phyloP scores from a whole-genome alignment of 2,797 vertebrate genomes.

The Chaetodon trifasciatus region DNA sequence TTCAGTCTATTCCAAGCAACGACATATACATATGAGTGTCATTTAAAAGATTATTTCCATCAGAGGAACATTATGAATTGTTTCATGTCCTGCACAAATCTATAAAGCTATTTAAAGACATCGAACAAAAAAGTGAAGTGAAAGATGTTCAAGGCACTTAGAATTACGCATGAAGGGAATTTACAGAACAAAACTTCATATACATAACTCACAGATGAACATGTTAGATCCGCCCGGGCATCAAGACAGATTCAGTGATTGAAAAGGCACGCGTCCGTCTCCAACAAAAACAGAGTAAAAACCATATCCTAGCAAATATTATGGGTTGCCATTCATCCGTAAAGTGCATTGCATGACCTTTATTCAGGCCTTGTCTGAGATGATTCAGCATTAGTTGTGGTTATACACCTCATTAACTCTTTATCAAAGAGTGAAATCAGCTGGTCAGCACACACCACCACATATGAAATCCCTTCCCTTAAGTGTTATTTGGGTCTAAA shows the following conservation, averaged over 20 bases:
- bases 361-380: constrained; percentile 37
- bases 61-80: constrained; percentile 26
- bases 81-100: constrained; percentile 45
- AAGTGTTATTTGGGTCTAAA: constrained; percentile 15
- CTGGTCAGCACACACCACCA: neutral
- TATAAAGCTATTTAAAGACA: constrained; percentile 65
- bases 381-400: constrained; percentile 14
- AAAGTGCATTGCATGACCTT: constrained; percentile 80
- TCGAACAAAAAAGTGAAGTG: constrained; percentile 20
- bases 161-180: constrained; percentile 32
- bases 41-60: constrained; percentile 61
- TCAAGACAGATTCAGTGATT: constrained; percentile 46
- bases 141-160: constrained; percentile 77
- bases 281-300: constrained; percentile 35
- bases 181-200: constrained; percentile 24
- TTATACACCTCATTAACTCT: neutral
- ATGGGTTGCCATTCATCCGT: constrained; percentile 64
- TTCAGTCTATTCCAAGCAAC: constrained; percentile 37
- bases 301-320: constrained; percentile 30
- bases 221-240: constrained; percentile 20
- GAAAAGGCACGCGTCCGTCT: constrained; percentile 74
- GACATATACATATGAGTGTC: constrained; percentile 42
- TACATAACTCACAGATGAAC: constrained; percentile 20
- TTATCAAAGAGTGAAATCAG: constrained; percentile 35
- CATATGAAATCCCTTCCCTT: neutral